Evolutionary conservation across 2,888 invertebrate species (phyloP).

Genomic region (Syrista parreyssii): DNA sequence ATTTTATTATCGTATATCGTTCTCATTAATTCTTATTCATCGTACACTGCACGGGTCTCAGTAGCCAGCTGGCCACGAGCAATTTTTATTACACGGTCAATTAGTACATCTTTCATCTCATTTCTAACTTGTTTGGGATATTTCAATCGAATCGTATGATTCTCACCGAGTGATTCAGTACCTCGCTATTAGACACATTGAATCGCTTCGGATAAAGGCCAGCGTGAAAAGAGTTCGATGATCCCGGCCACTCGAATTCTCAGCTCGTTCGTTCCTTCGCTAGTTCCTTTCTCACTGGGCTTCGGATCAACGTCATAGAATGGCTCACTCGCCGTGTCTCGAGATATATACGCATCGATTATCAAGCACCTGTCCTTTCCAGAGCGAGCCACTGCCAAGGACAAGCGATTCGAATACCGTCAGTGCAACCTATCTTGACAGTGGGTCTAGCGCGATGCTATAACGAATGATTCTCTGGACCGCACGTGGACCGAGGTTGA

Average conservation of each 20-base stretch:
- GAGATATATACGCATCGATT: background rate
- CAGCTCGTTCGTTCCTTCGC: background rate
- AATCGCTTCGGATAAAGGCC: background rate
- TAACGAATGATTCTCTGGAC: background rate
- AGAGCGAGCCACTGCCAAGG: background rate
- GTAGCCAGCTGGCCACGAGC: background rate
- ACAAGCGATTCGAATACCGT: background rate
- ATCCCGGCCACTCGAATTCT: background rate
- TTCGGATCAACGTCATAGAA: background rate
- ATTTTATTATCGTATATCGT: no score
- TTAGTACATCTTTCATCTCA: background rate
- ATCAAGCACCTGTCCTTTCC: conserved; percentile 1
- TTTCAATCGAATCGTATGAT: background rate
- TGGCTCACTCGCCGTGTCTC: background rate
- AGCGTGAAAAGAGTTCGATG: conserved; percentile 1
- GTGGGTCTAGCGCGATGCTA: background rate
- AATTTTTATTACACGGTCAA: background rate
- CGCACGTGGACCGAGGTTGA: background rate
- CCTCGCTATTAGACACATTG: background rate
- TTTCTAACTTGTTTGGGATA: background rate
- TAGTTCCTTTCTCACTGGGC: background rate
- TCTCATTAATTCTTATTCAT: no score
- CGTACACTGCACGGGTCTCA: no score
- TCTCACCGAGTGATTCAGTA: background rate
- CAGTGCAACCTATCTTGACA: background rate